Conservation (phyloP, 2,888 invertebrate genomes). For the Allacma fusca region DNA sequence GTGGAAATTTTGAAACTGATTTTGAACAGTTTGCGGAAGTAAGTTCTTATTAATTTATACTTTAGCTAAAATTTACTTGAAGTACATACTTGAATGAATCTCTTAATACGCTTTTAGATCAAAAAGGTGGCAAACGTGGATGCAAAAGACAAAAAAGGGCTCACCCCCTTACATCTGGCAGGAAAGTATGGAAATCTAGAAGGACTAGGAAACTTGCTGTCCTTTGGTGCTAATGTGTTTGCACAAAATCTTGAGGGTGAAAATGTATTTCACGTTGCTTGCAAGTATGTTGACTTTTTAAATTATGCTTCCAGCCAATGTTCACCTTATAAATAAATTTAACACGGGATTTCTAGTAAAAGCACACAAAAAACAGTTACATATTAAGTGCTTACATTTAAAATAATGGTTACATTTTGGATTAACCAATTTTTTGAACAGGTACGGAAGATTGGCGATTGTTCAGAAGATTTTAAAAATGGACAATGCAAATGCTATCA, state of each 20-base stretch:
- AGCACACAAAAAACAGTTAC: no score
- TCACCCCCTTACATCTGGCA: constrained; percentile 18
- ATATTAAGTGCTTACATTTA: no score
- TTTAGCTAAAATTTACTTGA: no score
- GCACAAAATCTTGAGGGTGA: constrained; percentile 66
- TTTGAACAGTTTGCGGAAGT: constrained; percentile 70
- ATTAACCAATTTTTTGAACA: no score
- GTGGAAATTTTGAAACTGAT: constrained; percentile 80
- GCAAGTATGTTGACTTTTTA: constrained; percentile 62
- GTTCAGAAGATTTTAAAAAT: no score
- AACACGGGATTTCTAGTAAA: no score
- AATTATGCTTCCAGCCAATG: no score
- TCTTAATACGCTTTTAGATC: neutral
- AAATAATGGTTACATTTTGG: no score
- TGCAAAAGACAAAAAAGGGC: constrained; percentile 22
- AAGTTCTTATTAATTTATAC: no score
- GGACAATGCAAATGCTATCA: no score
- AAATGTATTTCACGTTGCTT: constrained; percentile 68
- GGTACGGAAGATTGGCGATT: no score
- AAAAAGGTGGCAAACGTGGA: constrained; percentile 8
- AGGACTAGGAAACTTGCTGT: constrained; percentile 64
- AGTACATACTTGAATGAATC: neutral
- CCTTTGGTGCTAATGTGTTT: constrained; percentile 65
- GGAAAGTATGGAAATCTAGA: constrained; percentile 65
- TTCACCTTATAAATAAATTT: no score